Conservation (phyloP, 2,888 invertebrate species). For the Drosophila gaucha region DNA sequence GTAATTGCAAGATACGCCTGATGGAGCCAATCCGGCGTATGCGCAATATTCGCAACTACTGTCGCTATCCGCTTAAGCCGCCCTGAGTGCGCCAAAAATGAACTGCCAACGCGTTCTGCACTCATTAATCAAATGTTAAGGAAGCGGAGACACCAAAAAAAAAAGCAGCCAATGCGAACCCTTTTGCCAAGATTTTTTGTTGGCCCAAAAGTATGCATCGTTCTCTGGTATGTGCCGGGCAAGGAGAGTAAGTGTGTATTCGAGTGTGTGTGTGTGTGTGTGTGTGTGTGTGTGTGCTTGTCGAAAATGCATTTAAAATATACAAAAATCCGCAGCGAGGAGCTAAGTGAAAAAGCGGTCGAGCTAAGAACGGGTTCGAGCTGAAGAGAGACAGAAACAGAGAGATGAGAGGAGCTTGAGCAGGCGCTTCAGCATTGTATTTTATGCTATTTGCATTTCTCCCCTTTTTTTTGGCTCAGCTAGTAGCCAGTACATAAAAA, state of each 20-base stretch:
- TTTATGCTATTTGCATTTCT: constrained; percentile 74
- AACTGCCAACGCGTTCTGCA: constrained; percentile 70
- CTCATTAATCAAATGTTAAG: constrained; percentile 79
- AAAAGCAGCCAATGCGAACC: constrained; percentile 31
- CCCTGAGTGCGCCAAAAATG: constrained; percentile 58
- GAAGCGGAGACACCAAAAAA: constrained; percentile 57
- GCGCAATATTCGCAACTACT: constrained; percentile 57
- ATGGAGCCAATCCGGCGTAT: constrained; percentile 55
- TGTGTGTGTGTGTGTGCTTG: constrained; percentile 48
- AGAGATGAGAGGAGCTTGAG: constrained; percentile 54
- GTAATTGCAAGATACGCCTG: constrained; percentile 42
- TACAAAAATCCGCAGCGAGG: constrained; percentile 66
- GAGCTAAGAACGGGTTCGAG: constrained; percentile 6
- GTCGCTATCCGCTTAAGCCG: constrained; percentile 31
- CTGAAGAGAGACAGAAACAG: constrained; percentile 4
- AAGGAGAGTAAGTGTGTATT: background rate
- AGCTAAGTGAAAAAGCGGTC: constrained; percentile 75
- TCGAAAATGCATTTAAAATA: constrained; percentile 79
- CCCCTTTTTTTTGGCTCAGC: constrained; percentile 71
- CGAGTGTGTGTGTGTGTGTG: constrained; percentile 11
- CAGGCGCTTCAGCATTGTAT: constrained; percentile 68
- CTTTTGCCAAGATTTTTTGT: constrained; percentile 61
- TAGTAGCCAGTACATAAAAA: constrained; percentile 70
- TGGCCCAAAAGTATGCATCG: constrained; percentile 56
- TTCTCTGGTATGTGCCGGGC: constrained; percentile 24